phyloP scores from a whole-genome alignment of 2,113 vertebrate species.

The Oophaga pumilio region DNA sequence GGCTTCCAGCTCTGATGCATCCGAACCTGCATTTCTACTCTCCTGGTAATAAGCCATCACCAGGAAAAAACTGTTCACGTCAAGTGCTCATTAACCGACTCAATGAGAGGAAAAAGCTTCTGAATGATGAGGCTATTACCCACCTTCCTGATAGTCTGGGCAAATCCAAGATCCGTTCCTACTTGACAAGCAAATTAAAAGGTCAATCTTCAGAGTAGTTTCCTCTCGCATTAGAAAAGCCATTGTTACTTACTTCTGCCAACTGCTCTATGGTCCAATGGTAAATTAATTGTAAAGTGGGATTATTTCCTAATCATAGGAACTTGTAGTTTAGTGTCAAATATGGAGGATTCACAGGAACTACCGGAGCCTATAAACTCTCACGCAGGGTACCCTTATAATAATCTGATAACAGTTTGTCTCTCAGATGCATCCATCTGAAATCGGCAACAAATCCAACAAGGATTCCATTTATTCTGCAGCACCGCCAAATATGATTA shows the following conservation, averaged over 20 bases:
- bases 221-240: slow-evolving; percentile 1
- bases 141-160: slow-evolving; percentile 51
- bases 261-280: not conserved
- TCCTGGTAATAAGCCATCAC: slow-evolving; percentile 46
- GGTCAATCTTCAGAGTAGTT: slow-evolving; percentile 1
- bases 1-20: slow-evolving; percentile 32
- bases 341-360: not conserved
- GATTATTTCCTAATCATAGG: not conserved
- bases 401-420: not conserved
- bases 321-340: not conserved
- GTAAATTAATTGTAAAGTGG: not conserved
- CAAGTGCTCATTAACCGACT: slow-evolving; percentile 56
- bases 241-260: not conserved
- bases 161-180: slow-evolving; percentile 19
- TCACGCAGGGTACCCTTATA: not conserved
- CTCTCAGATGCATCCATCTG: not conserved
- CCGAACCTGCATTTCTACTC: slow-evolving; percentile 41
- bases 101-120: slow-evolving; percentile 50
- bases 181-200: slow-evolving; percentile 37
- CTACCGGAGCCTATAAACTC: not conserved
- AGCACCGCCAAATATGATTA: not conserved
- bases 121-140: slow-evolving; percentile 53
- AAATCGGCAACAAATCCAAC: not conserved
- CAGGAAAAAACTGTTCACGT: slow-evolving; percentile 47
- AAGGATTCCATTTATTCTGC: not conserved